Conservation (phyloP, 1,140 invertebrate genomes). For the Homarus americanus region DNA sequence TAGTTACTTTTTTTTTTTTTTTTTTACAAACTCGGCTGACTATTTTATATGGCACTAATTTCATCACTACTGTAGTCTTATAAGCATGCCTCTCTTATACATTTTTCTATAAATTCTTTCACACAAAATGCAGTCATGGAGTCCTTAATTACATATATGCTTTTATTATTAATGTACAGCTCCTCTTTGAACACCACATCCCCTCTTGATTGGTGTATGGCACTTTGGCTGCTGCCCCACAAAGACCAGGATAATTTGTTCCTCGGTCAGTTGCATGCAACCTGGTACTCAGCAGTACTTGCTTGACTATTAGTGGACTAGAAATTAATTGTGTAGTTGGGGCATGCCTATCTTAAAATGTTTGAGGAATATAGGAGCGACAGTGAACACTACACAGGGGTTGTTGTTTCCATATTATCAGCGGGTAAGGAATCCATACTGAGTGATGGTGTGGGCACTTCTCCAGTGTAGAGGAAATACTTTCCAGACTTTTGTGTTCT, state of each 20-base stretch:
- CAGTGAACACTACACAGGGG: constrained; percentile 49
- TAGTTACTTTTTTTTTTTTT: too few relatives aligned
- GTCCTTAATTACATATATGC: neutral
- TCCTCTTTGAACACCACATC: neutral
- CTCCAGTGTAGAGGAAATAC: constrained; percentile 73
- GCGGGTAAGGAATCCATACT: constrained; percentile 70
- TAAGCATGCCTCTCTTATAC: too few relatives aligned
- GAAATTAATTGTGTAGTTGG: constrained; percentile 53
- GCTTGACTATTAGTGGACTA: constrained; percentile 65
- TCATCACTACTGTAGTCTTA: too few relatives aligned
- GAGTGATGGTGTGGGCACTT: constrained; percentile 63
- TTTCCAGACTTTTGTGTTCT: constrained; percentile 69
- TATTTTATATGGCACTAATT: too few relatives aligned
- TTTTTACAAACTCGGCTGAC: too few relatives aligned
- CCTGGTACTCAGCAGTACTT: constrained; percentile 55
- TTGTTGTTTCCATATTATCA: constrained; percentile 63
- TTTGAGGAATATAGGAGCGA: neutral
- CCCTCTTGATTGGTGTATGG: constrained; percentile 17
- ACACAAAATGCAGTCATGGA: neutral
- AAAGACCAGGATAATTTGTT: constrained; percentile 27
- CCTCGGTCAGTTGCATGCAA: constrained; percentile 16
- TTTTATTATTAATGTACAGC: neutral
- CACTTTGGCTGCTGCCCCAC: constrained; percentile 32
- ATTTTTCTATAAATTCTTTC: neutral
- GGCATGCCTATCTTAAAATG: constrained; percentile 16